phyloP scores from a whole-genome alignment of 2,113 vertebrate species.

The Oryzias javanicus region DNA sequence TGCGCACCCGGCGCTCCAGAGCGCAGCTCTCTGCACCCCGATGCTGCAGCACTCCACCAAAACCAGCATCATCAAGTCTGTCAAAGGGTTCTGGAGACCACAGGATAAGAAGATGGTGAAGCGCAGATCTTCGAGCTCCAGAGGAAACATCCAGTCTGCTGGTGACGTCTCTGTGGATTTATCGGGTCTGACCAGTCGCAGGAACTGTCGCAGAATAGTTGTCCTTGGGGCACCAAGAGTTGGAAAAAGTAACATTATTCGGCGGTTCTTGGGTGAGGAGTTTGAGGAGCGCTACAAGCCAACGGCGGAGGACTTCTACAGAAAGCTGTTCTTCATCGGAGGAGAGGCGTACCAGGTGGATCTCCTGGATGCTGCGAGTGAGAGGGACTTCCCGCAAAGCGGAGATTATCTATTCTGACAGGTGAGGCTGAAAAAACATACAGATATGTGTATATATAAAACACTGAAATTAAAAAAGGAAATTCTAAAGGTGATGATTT shows the following conservation, averaged over 20 bases:
- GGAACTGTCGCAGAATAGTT: slow-evolving; percentile 75
- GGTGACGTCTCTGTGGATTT: slow-evolving; percentile 52
- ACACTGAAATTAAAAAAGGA: too few species aligned
- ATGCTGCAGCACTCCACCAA: slow-evolving; percentile 40
- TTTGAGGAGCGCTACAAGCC: slow-evolving; percentile 72
- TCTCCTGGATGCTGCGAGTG: slow-evolving; percentile 73
- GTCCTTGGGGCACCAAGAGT: slow-evolving; percentile 75
- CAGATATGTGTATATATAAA: too few species aligned
- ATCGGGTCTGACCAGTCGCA: slow-evolving; percentile 54
- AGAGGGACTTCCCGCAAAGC: slow-evolving; percentile 77
- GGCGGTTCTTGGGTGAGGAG: slow-evolving; percentile 65
- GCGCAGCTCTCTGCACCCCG: slow-evolving; percentile 8
- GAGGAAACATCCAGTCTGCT: slow-evolving; percentile 35
- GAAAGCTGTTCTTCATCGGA: slow-evolving; percentile 76
- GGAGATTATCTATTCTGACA: slow-evolving; percentile 77
- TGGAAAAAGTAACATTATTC: slow-evolving; percentile 75
- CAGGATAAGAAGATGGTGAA: slow-evolving; percentile 37
- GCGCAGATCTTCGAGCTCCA: slow-evolving; percentile 62
- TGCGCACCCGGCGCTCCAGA: slow-evolving; percentile 24
- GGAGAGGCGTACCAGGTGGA: slow-evolving; percentile 75
- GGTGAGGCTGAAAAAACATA: slow-evolving; percentile 61
- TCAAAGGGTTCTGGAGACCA: slow-evolving; percentile 57
- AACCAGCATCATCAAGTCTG: slow-evolving; percentile 57
- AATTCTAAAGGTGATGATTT: too few species aligned
- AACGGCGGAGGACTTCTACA: slow-evolving; percentile 77